Percentiles rank a stretch among this genome's conserved stretches.
phyloP scores from a whole-genome alignment of 2,797 vertebrate genomes.

The Astyanax mexicanus region DNA sequence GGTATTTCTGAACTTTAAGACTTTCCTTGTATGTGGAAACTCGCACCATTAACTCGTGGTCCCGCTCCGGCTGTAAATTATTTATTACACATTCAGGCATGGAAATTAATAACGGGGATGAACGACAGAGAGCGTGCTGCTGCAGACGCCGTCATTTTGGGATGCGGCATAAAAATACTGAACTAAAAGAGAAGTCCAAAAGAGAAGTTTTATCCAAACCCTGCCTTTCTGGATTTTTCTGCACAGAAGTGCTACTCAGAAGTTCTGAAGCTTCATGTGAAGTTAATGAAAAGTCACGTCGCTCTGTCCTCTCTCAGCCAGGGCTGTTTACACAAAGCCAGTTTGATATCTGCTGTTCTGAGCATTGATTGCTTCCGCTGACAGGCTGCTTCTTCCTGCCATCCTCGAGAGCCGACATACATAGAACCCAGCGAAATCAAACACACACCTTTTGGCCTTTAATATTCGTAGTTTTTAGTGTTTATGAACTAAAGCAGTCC shows the following conservation, averaged over 20 bases:
- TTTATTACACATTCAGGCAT: neutral
- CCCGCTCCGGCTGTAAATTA: constrained; percentile 1
- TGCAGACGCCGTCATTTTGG: neutral
- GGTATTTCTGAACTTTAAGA: constrained; percentile 8
- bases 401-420: constrained; percentile 20
- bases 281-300: constrained; percentile 18
- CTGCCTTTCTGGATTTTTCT: neutral
- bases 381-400: constrained; percentile 18
- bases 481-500: constrained; percentile 15
- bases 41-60: constrained; percentile 13
- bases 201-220: neutral
- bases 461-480: constrained; percentile 15
- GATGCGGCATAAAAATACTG: neutral
- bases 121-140: neutral
- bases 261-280: neutral
- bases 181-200: neutral
- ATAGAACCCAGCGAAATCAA: constrained; percentile 31
- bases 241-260: neutral
- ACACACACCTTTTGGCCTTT: constrained; percentile 42
- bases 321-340: constrained; percentile 31
- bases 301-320: constrained; percentile 21
- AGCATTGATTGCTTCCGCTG: constrained; percentile 22
- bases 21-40: neutral
- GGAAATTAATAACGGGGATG: neutral
- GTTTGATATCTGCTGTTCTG: constrained; percentile 40